Evolutionary conservation across 2,888 invertebrate genomes (phyloP), one percentile per base, ranked within the genome.

Genomic region (Hydroisotoma schaefferi): DNA sequence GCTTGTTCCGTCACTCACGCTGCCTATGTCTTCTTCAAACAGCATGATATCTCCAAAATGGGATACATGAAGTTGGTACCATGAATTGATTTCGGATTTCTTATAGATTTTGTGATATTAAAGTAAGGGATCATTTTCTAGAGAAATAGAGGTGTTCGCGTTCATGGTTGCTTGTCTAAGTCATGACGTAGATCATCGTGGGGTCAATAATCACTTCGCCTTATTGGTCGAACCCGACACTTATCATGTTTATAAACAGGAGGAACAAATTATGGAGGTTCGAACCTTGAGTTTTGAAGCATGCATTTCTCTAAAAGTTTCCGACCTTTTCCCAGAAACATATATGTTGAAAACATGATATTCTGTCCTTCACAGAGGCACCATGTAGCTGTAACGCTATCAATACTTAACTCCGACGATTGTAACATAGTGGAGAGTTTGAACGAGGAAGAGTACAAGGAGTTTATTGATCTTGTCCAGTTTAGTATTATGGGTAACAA

Each of bases 121-220:
- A 29, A 10, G 27, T 29, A 51, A 27, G 6, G 8, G 4, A 8
- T 20, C 10, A 12, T 44, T 20, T n/a, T 18, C 18, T 10, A 62
- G 62, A 1, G 63, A 63, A 20, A 3, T 63, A 10, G 63, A 63
- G 23, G 63, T 59, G 6, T 51, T 63, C n/a, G 38, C 56, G 6
- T 18, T 63, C 18, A 44, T 63, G 6, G 55, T 63, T 18, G 51
- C 59, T 10, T 52, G 53, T 37, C 22, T 63, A 23, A 54, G 59
- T 29, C 63, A 63, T 20, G 63, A 63, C 28, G 56, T 63, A 37
- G 63, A 63, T 28, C 63, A 63, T 40, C 55, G 63, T 12, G 63
- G 59, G 15, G 23, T 55, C 5, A 63, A 63, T 28, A 63, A 55
- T 20, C 59, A 58, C 23, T 63, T 63, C 23, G 51, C 52, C 23